These are phyloP conservation scores for Agrochola lychnidis DNA, from an alignment of 2,888 invertebrate species.

Conservation along the genomic window DNA sequence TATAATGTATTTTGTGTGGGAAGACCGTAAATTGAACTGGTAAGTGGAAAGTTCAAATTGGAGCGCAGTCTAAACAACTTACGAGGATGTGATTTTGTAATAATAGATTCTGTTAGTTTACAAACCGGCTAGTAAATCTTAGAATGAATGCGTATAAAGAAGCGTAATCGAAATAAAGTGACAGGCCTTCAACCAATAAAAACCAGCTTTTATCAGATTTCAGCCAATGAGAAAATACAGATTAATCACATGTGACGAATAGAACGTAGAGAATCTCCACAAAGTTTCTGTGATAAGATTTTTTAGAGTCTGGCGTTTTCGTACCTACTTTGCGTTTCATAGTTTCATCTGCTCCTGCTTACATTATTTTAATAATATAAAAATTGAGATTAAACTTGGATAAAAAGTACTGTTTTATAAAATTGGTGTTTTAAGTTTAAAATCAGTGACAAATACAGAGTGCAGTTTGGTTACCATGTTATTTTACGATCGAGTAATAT, in stretches of 20 bases:
- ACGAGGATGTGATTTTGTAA: background rate
- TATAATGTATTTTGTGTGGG: background rate
- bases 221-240: constrained; percentile 29
- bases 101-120: background rate
- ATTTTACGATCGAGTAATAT: constrained; percentile 42
- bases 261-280: constrained; percentile 18
- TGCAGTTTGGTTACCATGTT: constrained; percentile 46
- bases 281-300: constrained; percentile 33
- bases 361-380: constrained; percentile 14
- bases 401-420: constrained; percentile 12
- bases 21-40: background rate
- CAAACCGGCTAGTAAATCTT: background rate
- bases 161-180: constrained; percentile 24
- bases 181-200: constrained; percentile 26
- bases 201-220: accelerated
- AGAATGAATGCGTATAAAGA: constrained; percentile 24
- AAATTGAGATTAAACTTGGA: constrained; percentile 39
- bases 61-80: background rate
- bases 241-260: constrained; percentile 32
- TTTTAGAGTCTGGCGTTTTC: constrained; percentile 46
- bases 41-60: background rate
- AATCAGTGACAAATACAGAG: constrained; percentile 19
- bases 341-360: constrained; percentile 30
- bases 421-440: constrained; percentile 16
- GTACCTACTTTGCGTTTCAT: constrained; percentile 51